Conservation (phyloP, 2,113 vertebrate genomes). For the Agapornis roseicollis region DNA sequence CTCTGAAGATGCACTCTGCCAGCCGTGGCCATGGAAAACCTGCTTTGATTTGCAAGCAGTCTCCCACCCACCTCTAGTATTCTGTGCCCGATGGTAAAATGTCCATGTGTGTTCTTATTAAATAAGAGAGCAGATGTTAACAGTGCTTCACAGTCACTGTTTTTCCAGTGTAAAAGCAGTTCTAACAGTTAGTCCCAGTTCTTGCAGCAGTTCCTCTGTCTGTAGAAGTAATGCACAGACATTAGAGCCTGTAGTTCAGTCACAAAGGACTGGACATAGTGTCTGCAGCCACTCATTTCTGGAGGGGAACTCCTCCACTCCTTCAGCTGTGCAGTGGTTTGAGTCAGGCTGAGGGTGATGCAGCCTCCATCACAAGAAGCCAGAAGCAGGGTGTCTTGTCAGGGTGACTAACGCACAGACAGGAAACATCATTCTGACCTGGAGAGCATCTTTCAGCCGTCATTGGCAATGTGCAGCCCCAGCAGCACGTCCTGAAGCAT, state of each 20-base stretch:
- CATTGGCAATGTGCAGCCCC: background rate
- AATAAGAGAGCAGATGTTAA: background rate
- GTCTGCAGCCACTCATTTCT: background rate
- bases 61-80: background rate
- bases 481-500: background rate
- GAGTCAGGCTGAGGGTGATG: fast-evolving
- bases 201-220: background rate
- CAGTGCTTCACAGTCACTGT: background rate
- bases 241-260: background rate
- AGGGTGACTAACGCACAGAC: background rate
- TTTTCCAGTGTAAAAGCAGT: background rate
- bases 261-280: background rate
- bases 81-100: background rate
- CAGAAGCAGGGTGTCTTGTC: background rate
- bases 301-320: background rate
- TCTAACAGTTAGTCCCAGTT: background rate
- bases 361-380: background rate
- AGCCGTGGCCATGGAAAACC: fast-evolving
- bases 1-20: background rate
- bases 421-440: background rate
- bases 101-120: background rate
- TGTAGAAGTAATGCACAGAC: background rate
- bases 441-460: background rate
- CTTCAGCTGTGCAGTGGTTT: fast-evolving
- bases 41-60: background rate